phyloP scores from a whole-genome alignment of 2,113 vertebrate genomes.

The Lucifuga dentata region DNA sequence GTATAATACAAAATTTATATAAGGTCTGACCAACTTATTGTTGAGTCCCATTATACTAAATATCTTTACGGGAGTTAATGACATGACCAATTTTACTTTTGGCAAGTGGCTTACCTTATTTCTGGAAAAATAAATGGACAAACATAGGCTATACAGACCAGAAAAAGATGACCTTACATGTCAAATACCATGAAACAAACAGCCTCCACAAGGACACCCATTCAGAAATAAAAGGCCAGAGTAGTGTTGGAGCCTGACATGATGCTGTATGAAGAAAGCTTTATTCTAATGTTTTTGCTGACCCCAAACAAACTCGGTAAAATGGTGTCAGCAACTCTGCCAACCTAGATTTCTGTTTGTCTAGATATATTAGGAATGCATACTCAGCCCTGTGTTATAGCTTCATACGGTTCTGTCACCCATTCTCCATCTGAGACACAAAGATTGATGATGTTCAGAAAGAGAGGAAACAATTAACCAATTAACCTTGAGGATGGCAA shows the following conservation, averaged over 20 bases:
- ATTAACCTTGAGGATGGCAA: too few relatives aligned
- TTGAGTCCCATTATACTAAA: constrained; percentile 8
- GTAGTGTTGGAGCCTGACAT: constrained; percentile 46
- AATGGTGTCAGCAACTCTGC: constrained; percentile 14
- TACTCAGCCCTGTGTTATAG: neutral
- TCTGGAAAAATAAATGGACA: too few relatives aligned
- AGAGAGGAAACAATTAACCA: neutral
- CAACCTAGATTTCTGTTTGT: constrained; percentile 9
- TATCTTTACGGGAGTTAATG: too few relatives aligned
- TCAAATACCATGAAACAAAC: constrained; percentile 36
- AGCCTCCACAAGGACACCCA: constrained; percentile 23
- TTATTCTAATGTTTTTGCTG: constrained; percentile 5
- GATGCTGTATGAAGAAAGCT: constrained; percentile 5
- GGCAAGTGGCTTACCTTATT: too few relatives aligned
- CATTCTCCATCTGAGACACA: neutral
- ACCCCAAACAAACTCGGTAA: constrained; percentile 19
- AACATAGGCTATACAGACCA: too few relatives aligned
- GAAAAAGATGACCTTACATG: constrained; percentile 50
- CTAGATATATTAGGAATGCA: constrained; percentile 20
- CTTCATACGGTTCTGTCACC: neutral
- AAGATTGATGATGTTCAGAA: constrained; percentile 3
- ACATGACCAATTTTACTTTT: too few relatives aligned
- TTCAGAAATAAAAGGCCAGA: too few relatives aligned
- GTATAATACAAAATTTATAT: neutral
- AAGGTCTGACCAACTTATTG: neutral